Percentiles rank a stretch among this genome's conserved stretches.
These are phyloP conservation scores for Chaetophractus vellerosus DNA, from an alignment of 2,797 vertebrate species.

Conservation along the genomic window DNA sequence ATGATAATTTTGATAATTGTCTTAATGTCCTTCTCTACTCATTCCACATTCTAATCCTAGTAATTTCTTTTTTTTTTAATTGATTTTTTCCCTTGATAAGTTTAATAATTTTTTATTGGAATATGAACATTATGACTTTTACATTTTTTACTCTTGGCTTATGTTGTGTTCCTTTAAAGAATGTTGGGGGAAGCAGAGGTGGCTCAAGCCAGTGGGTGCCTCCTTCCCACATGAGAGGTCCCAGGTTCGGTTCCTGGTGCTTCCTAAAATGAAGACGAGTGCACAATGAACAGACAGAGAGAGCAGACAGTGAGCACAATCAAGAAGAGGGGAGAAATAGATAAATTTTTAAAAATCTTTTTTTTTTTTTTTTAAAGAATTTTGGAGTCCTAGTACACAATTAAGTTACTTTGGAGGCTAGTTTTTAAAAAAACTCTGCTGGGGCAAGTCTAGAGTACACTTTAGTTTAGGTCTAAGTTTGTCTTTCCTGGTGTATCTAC, in stretches of 20 bases:
- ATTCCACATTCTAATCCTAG: neutral
- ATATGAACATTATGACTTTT: slow-evolving; percentile 1
- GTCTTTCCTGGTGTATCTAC: neutral
- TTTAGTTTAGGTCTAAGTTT: slow-evolving; percentile 9
- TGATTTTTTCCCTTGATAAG: neutral
- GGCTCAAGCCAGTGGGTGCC: no score
- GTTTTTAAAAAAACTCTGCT: neutral
- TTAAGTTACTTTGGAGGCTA: slow-evolving; percentile 32
- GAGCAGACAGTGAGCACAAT: no score
- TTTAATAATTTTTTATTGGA: slow-evolving; percentile 24
- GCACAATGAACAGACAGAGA: no score
- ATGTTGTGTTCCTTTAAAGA: slow-evolving; percentile 24
- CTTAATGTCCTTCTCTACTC: neutral
- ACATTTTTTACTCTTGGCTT: neutral
- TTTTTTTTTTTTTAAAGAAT: neutral
- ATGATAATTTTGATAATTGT: neutral
- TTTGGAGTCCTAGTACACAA: neutral
- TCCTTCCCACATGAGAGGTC: no score
- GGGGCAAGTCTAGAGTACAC: neutral
- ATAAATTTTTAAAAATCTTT: no score
- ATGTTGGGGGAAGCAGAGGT: no score
- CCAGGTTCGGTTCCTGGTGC: no score
- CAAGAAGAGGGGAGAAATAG: no score
- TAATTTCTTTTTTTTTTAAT: neutral
- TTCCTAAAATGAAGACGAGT: no score